Conservation (phyloP, 2,888 invertebrate species). For the Mongoloraphidia duomilia region DNA sequence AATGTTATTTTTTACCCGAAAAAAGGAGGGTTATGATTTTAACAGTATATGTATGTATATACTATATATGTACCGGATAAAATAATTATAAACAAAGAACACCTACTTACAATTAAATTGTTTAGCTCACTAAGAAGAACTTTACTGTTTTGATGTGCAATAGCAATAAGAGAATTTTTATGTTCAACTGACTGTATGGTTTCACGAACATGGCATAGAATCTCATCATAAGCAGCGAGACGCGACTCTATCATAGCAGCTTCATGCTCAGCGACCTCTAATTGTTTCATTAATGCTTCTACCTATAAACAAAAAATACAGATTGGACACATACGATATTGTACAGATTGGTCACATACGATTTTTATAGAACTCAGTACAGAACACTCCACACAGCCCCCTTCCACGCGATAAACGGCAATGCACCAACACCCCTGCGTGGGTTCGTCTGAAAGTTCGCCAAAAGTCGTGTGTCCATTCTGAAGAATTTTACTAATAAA, state of each 20-base stretch:
- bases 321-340: too few species aligned
- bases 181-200: slow-evolving; percentile 85
- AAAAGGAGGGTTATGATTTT: too few species aligned
- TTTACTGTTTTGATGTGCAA: slow-evolving; percentile 74
- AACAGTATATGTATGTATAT: too few species aligned
- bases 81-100: slow-evolving; percentile 1
- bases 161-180: slow-evolving; percentile 74
- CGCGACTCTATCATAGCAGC: slow-evolving; percentile 57
- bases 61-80: neutral
- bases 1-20: too few species aligned
- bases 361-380: too few species aligned
- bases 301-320: slow-evolving; percentile 43
- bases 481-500: too few species aligned
- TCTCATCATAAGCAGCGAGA: slow-evolving; percentile 66
- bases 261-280: slow-evolving; percentile 64
- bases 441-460: too few species aligned
- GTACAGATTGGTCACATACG: too few species aligned
- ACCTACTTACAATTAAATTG: slow-evolving; percentile 56
- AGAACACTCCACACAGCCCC: too few species aligned
- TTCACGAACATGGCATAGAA: slow-evolving; percentile 69
- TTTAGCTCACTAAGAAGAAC: slow-evolving; percentile 64
- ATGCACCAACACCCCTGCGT: too few species aligned
- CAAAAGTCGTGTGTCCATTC: too few species aligned
- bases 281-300: slow-evolving; percentile 57
- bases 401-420: too few species aligned